Evolutionary conservation across 2,113 vertebrate genomes (phyloP).

Genomic region (Deroptyus accipitrinus): DNA sequence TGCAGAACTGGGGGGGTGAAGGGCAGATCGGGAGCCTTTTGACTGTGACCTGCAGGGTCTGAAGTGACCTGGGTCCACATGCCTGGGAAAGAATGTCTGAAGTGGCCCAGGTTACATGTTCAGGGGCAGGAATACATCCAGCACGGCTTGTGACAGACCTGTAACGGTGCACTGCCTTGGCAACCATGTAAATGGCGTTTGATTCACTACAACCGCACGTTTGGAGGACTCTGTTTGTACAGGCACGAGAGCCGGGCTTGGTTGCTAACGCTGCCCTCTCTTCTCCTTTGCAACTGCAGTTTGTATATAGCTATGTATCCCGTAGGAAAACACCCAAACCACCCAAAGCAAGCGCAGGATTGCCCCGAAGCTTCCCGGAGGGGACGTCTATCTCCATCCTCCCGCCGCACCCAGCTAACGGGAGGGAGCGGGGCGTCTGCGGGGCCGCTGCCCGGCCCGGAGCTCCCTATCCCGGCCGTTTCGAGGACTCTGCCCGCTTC

Average conservation of each 20-base stretch:
- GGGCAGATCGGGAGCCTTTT: neutral
- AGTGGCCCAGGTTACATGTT: fast-evolving
- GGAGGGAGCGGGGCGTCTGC: neutral
- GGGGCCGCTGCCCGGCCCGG: neutral
- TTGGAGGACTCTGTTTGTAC: neutral
- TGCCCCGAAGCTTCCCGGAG: neutral
- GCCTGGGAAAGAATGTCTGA: neutral
- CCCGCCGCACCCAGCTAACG: neutral
- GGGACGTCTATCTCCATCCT: fast-evolving
- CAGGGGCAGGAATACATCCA: neutral
- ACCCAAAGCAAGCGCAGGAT: too few relatives aligned
- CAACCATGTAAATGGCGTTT: fast-evolving
- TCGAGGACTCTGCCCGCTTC: too few relatives aligned
- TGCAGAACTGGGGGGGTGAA: neutral
- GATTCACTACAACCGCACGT: fast-evolving
- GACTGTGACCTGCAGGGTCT: neutral
- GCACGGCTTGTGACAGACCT: fast-evolving
- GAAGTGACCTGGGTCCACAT: fast-evolving
- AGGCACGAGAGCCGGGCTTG: neutral
- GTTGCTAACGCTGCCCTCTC: neutral
- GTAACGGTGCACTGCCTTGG: fast-evolving
- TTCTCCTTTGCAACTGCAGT: neutral
- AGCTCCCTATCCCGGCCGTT: neutral
- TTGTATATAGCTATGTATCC: neutral
- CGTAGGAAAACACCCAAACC: too few relatives aligned